Conservation (phyloP, 1,140 invertebrate genomes). For the Scaptomyza hsui region DNA sequence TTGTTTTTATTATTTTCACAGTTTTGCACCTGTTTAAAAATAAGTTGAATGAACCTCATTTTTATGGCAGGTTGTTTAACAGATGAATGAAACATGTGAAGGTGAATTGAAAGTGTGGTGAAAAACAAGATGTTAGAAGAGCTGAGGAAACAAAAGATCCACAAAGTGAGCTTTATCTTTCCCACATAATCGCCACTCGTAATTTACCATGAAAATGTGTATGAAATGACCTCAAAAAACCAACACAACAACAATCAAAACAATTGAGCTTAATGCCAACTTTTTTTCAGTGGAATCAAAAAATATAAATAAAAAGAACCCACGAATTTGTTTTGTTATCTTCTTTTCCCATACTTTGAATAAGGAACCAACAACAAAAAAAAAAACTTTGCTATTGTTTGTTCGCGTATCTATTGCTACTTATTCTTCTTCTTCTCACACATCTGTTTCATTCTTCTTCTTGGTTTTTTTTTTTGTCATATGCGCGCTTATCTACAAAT, state of each 20-base stretch:
- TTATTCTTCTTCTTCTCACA: constrained; percentile 25
- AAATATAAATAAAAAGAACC: constrained; percentile 37
- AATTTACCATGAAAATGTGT: constrained; percentile 29
- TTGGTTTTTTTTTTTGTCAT: constrained; percentile 15
- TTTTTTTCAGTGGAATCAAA: constrained; percentile 12
- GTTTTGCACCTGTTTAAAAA: constrained; percentile 33
- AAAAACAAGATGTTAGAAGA: not conserved
- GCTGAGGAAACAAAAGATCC: constrained; percentile 41
- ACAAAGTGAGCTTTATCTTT: constrained; percentile 39
- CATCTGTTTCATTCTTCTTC: constrained; percentile 32
- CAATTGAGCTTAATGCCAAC: constrained; percentile 30
- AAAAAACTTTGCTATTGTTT: constrained; percentile 27
- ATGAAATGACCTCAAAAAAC: constrained; percentile 42
- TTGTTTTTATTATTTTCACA: constrained; percentile 12
- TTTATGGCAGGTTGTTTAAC: constrained; percentile 16
- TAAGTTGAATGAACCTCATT: constrained; percentile 37
- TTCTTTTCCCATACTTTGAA: constrained; percentile 58
- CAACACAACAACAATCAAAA: constrained; percentile 34
- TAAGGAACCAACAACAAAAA: constrained; percentile 14
- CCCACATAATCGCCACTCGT: constrained; percentile 23
- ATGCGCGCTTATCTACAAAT: constrained; percentile 59
- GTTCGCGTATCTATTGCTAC: constrained; percentile 27
- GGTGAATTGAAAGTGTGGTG: constrained; percentile 31
- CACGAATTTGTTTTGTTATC: constrained; percentile 60
- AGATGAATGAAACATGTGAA: constrained; percentile 5